Evolutionary conservation across 1,140 invertebrate species (phyloP), one percentile per base, ranked within the genome.

Genomic region (Caerostris extrusa): DNA sequence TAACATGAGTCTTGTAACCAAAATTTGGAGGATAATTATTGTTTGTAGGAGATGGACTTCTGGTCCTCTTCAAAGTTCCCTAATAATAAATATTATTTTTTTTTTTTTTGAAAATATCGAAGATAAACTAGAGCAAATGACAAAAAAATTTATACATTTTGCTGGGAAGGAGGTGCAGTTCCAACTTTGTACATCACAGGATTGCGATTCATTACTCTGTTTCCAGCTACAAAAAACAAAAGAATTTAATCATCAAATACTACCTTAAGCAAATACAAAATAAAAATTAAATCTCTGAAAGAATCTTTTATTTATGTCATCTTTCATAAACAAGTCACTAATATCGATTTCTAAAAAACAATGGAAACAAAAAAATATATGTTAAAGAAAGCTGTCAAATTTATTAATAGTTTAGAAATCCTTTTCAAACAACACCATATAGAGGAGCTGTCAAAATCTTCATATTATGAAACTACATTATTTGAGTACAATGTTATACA

Each of bases 11-110:
- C 97, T 95, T 96, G 96, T 95, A 95, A 95, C 94, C 95, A 85
- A 95, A 95, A 86, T 77, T 94, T 82, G 95, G 95, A 71, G 95
- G 61, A 17, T 95, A 95, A 58, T 91, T 85, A 64, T 94, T 95
- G 60, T 96, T 95, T 55, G 97, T 96, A 61, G 97, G 97, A 67
- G 97, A 97, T 34, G 97, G 97, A 95, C 97, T 97, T 93, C 97
- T 96, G 7, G 96, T 96, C 95, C 97, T 96, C 95, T 98, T 98
- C 19, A 97, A 95, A n/a, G 96, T 95, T 57, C 96, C 96, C 96
- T 97, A 95, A 94, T 71, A 85, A 55, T 17, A 93, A 94, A 71
- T 34, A 34, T 71, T 5, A 12, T 5, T 69, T 89, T 50, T 67
- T 77, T 77, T 7, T 4, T 3, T 14, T 67, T 34, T 53, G 60